Conservation (phyloP, 2,888 invertebrate genomes). For the Caenorhabditis sulstoni region DNA sequence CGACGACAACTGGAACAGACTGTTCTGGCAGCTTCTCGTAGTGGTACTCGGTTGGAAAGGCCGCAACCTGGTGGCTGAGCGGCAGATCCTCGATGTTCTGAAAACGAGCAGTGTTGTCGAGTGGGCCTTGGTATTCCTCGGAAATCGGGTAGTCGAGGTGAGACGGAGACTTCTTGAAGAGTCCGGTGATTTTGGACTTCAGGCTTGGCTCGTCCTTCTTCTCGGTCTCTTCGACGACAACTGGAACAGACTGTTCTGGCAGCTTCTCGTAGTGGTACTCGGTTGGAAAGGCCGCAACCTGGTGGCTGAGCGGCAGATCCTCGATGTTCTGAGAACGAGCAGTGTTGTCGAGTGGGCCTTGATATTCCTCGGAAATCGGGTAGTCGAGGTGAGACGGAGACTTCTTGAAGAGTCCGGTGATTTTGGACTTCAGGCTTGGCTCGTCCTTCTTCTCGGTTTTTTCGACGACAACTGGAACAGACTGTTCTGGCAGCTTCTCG, state of each 20-base stretch:
- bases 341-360: conserved; percentile 56
- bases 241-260: conserved; percentile 40
- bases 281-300: conserved; percentile 54
- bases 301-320: conserved; percentile 55
- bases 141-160: conserved; percentile 68
- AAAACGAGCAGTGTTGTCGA: conserved; percentile 41
- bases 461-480: conserved; percentile 20
- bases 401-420: conserved; percentile 58
- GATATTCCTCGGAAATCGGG: conserved; percentile 61
- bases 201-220: conserved; percentile 33
- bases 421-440: conserved; percentile 31
- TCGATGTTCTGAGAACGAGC: conserved; percentile 53
- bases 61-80: conserved; percentile 58
- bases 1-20: conserved; percentile 25
- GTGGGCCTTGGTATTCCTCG: conserved; percentile 57
- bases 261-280: conserved; percentile 59
- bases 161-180: conserved; percentile 63
- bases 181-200: conserved; percentile 42
- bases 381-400: conserved; percentile 66
- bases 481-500: conserved; percentile 54
- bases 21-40: conserved; percentile 56
- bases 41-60: conserved; percentile 58
- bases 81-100: conserved; percentile 57
- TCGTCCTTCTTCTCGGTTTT: conserved; percentile 33
- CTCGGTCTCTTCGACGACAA: conserved; percentile 25